A percentile compares a stretch with the other conserved stretches of the same genome.
Evolutionary conservation across 2,113 vertebrate species (phyloP).

Genomic region (Aramus guarauna): DNA sequence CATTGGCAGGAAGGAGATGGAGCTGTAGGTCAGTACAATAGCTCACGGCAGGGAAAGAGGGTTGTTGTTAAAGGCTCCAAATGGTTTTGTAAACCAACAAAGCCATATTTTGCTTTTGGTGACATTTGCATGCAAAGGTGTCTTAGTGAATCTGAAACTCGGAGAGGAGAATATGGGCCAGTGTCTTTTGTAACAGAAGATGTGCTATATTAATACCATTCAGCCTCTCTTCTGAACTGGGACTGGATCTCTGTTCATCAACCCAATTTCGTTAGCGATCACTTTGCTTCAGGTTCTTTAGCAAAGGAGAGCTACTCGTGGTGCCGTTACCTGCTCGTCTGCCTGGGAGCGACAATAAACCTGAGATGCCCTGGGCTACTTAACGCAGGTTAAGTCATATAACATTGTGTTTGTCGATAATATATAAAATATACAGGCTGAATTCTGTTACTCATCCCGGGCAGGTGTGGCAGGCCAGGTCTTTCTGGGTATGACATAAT

Average conservation of each 20-base stretch:
- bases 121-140: background rate
- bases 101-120: background rate
- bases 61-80: background rate
- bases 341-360: background rate
- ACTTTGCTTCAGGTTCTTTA: background rate
- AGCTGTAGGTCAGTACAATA: background rate
- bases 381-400: background rate
- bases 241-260: background rate
- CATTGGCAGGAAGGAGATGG: background rate
- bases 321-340: background rate
- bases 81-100: background rate
- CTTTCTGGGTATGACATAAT: background rate
- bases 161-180: slow-evolving; percentile 18
- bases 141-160: background rate
- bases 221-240: background rate
- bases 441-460: background rate
- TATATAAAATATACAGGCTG: background rate
- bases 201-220: background rate
- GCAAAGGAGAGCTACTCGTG: background rate
- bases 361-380: background rate
- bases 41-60: background rate
- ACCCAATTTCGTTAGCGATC: background rate
- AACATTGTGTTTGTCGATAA: background rate
- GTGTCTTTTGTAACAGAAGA: background rate
- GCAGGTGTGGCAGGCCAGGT: background rate